Conservation (phyloP, 2,113 vertebrate genomes). For the Leucopsar rothschildi region DNA sequence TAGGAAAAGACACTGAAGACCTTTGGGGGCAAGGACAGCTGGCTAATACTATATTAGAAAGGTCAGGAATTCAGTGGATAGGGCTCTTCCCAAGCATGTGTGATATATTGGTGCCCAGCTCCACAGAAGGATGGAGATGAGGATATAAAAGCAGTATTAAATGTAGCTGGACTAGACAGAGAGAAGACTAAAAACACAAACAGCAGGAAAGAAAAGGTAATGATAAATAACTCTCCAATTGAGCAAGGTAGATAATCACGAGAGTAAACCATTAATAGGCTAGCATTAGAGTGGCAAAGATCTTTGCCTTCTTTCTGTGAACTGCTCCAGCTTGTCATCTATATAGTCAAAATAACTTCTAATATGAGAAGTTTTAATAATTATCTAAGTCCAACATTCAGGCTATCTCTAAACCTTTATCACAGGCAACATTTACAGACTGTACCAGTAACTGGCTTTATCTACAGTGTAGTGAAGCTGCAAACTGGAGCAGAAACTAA, state of each 20-base stretch:
- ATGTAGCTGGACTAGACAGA: not conserved
- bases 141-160: not conserved
- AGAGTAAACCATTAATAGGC: not conserved
- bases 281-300: not conserved
- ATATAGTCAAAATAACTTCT: not conserved
- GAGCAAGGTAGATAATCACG: not conserved
- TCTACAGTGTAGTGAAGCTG: not conserved
- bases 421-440: not conserved
- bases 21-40: not conserved
- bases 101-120: not conserved
- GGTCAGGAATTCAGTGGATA: not conserved
- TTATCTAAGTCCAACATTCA: not conserved
- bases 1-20: not conserved
- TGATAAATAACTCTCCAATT: not conserved
- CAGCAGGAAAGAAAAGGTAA: not conserved
- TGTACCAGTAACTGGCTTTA: not conserved
- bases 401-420: not conserved
- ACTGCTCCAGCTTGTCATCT: not conserved
- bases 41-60: not conserved
- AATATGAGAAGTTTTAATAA: not conserved
- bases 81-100: not conserved
- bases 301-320: not conserved
- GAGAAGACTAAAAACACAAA: not conserved
- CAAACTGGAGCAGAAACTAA: not conserved
- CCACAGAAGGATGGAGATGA: not conserved